Conservation (phyloP, 2,113 vertebrate genomes). For the Ivindomyrus marchei region DNA sequence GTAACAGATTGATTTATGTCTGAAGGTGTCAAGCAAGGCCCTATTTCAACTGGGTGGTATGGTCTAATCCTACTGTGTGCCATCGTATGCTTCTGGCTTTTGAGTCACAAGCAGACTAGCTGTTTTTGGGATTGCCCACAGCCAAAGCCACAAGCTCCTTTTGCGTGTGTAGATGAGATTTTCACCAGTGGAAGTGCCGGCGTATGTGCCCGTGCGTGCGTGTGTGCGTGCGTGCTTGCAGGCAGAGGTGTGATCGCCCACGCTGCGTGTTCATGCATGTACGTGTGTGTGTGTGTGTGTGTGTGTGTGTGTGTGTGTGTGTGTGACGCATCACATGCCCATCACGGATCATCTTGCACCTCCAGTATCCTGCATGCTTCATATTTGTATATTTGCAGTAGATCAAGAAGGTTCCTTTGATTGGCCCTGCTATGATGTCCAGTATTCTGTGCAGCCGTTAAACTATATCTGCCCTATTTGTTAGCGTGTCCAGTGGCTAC, state of each 20-base stretch:
- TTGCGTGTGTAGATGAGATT: conserved; percentile 41
- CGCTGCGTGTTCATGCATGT: not conserved
- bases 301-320: not conserved
- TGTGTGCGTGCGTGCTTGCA: not conserved
- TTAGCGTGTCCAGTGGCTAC: not conserved
- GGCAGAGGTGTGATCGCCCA: not conserved
- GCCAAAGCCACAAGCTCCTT: conserved; percentile 44
- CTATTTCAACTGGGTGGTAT: conserved; percentile 89
- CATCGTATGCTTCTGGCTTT: conserved; percentile 78
- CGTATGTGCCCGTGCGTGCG: not conserved
- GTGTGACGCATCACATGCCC: not conserved
- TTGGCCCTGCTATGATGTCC: not conserved
- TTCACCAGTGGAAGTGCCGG: conserved; percentile 40
- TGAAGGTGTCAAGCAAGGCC: conserved; percentile 96
- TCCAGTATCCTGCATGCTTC: not conserved
- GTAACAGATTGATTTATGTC: conserved; percentile 79
- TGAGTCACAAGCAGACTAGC: conserved; percentile 38
- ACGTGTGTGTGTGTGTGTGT: not conserved
- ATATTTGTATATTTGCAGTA: not conserved
- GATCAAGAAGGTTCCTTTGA: not conserved
- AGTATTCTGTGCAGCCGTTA: not conserved
- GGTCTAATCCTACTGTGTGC: conserved; percentile 72
- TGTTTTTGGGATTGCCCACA: conserved; percentile 2
- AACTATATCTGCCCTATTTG: not conserved
- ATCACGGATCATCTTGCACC: not conserved